Base-by-base conservation (phyloP, 2,113 vertebrate species). In the Caretta caretta region DNA sequence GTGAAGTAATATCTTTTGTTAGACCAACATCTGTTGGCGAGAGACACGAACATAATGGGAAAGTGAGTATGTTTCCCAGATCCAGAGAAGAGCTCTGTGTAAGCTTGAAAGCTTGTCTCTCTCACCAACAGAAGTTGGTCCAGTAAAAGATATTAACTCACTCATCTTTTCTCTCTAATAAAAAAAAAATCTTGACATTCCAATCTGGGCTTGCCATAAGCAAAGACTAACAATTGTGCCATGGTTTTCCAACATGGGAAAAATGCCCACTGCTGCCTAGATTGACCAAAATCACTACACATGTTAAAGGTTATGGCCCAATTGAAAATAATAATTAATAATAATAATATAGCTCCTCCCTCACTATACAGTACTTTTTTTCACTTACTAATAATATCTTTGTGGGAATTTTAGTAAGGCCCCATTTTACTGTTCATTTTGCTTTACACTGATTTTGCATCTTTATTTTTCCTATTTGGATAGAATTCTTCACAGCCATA, bases 341-440 rank as follows among this genome's bases (percentile, higher is more conserved):
- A 42, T 42, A 42, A 42, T 42, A 42, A 42, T 42, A 42, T 17
- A 85, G 59, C 35, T 7, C 35, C 35, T 22, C n/a, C 17, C 19
- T 72, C 65, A 20, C 19, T 38, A 10, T 38, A 22, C 17, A 72
- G 38, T 1, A 6, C 49, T 91, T 85, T 87, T 4, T 83, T 24
- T 83, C 0, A 0, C n/a, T 82, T 72, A 72, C n/a, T 38, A 72
- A 62, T 48, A 49, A 50, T n/a, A 80, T 38, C 9, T 6, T 65
- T 78, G 24, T 46, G 75, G 14, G 29, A 86, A 83, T 82, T 13
- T 46, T 38, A 76, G 29, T 25, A 76, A 92, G 7, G 3, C 0
- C 1, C 24, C 72, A 5, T 7, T 72, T 38, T 62, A 75, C 13
- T 76, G 90, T 92, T 92, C 3, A 59, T 92, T 89, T 76, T 79